Percentiles rank a stretch among this genome's conserved stretches.
Evolutionary conservation across 2,113 vertebrate species (phyloP).

Genomic region (Malurus cyaneus): DNA sequence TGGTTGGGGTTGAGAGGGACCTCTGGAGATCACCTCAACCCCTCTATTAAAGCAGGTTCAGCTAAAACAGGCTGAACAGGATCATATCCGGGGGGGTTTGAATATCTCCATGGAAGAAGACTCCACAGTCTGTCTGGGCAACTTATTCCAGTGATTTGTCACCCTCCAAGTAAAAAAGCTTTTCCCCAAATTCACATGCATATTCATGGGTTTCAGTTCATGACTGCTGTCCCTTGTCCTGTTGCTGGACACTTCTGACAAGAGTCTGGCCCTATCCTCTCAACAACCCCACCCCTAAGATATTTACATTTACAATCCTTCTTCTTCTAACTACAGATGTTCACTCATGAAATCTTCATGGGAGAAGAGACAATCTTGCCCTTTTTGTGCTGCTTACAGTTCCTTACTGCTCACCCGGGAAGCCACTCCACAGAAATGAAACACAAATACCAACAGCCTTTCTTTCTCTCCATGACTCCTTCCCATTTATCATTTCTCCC

Average conservation of each 20-base stretch:
- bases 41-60: not conserved
- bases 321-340: not conserved
- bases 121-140: not conserved
- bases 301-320: not conserved
- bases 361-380: not conserved
- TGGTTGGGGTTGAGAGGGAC: not conserved
- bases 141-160: not conserved
- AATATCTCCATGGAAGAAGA: not conserved
- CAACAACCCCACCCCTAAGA: not conserved
- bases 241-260: not conserved
- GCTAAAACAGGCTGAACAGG: not conserved
- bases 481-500: not conserved
- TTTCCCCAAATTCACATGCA: not conserved
- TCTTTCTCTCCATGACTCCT: not conserved
- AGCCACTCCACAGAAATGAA: not conserved
- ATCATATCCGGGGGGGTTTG: not conserved
- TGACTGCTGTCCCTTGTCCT: not conserved
- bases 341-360: not conserved
- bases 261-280: not conserved
- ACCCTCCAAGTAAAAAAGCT: not conserved
- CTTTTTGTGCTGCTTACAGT: not conserved
- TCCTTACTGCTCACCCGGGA: not conserved
- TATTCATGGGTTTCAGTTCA: not conserved
- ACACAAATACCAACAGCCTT: not conserved
- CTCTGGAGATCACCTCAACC: not conserved